Evolutionary conservation across 2,888 invertebrate species (phyloP), one percentile per base, ranked within the genome.

Genomic region (Lithophane leautieri): DNA sequence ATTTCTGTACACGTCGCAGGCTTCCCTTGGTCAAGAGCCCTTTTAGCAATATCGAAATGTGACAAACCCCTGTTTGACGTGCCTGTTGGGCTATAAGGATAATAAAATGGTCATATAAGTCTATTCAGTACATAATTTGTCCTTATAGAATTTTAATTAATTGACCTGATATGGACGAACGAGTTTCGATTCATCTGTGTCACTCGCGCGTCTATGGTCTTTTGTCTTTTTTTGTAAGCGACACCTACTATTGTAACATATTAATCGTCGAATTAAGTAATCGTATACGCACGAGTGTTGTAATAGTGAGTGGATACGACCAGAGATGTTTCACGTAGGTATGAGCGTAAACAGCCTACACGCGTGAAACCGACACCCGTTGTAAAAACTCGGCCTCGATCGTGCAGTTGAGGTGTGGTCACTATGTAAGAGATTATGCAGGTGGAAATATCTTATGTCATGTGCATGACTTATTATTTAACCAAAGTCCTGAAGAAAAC

Each of bases 291-390:
- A 68, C 40, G 28, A 47, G 56, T 76, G 56, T 69, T 70, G 60
- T 71, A 63, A 47, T 70, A 73, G 67, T 65, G 62, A 76, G 61
- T 78, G 78, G 74, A 83, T 73, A 86, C 70, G 85, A 79, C 76
- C 75, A 73, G 73, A 83, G 83, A 87, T 84, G 87, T 78, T 81
- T 78, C 80, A 81, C 74, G 87, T 85, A 89, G 86, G 87, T 88
- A 90, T 84, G 88, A 86, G 85, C 88, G 88, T 91, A 89, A 90
- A 86, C 91, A 82, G 88, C 92, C 92, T 90, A 92, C 92, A 89
- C 90, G 86, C 88, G 86, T 89, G 92, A 91, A 92, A 93, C 90
- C 89, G 90, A 94, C 92, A 92, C 92, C 90, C 90, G 86, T 89
- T 89, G 90, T 90, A 92, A 92, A 91, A 90, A 90, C 89, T 86